Evolutionary conservation across 2,113 vertebrate genomes (phyloP).

Genomic region (Ciconia maguari): DNA sequence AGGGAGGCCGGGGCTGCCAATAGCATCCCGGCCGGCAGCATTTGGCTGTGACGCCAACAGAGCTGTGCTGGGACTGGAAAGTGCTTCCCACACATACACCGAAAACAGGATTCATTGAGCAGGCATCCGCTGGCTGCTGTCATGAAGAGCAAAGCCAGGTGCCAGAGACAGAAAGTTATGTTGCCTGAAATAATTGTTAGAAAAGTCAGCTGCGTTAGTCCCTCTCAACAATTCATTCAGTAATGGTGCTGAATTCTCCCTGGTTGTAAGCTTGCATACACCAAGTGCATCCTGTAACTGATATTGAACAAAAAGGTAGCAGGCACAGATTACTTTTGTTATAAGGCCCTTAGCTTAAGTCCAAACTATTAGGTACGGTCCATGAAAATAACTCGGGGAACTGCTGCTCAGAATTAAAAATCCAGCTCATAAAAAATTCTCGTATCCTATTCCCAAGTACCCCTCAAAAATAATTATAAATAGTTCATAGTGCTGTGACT

Average conservation of each 20-base stretch:
- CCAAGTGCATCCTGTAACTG: neutral
- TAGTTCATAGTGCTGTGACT: neutral
- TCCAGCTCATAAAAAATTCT: neutral
- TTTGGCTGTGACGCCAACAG: neutral
- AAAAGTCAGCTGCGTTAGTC: neutral
- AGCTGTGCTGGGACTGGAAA: neutral
- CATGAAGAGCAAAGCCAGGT: neutral
- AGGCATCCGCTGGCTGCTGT: neutral
- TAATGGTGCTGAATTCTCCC: neutral
- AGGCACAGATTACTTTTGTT: neutral
- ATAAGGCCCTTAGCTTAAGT: neutral
- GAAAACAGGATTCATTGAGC: neutral
- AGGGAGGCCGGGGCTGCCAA: neutral
- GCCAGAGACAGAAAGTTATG: neutral
- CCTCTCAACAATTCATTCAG: neutral
- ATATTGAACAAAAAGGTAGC: neutral
- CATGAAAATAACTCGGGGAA: neutral
- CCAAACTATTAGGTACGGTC: neutral
- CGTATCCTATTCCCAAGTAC: neutral
- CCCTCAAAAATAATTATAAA: neutral
- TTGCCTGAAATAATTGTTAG: neutral
- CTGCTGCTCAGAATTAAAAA: neutral
- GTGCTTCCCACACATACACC: neutral
- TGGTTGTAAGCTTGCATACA: neutral
- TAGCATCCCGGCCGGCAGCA: fast-evolving